These are phyloP conservation scores for Pseudanteris insignis DNA, from an alignment of 2,888 invertebrate species.

Conservation along the genomic window DNA sequence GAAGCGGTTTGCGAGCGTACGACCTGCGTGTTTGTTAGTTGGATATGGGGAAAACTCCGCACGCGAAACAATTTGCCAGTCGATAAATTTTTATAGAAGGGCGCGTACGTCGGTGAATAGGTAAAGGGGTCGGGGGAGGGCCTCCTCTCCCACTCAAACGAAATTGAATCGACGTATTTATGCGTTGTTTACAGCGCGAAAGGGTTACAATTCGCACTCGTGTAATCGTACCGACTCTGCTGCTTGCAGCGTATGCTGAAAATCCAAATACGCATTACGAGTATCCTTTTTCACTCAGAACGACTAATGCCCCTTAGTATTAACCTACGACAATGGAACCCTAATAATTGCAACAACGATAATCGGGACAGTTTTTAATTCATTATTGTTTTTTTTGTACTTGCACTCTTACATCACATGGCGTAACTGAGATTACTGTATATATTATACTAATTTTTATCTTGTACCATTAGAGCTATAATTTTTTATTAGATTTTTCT, in stretches of 20 bases:
- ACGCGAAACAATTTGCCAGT: constrained; percentile 67
- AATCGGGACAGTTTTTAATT: constrained; percentile 19
- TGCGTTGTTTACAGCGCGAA: constrained; percentile 63
- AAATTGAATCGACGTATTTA: constrained; percentile 68
- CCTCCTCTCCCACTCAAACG: constrained; percentile 58
- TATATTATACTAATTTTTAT: too few relatives aligned
- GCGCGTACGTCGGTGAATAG: constrained; percentile 44
- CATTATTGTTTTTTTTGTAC: too few relatives aligned
- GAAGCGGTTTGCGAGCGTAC: constrained; percentile 45
- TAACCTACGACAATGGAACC: constrained; percentile 19
- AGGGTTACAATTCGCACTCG: constrained; percentile 60
- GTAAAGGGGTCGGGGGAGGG: too few relatives aligned
- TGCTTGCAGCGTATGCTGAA: constrained; percentile 47
- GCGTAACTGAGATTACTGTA: too few relatives aligned
- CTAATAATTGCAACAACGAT: too few relatives aligned
- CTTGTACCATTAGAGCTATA: too few relatives aligned
- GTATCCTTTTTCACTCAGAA: constrained; percentile 26
- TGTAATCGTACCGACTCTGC: constrained; percentile 60
- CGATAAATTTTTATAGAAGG: constrained; percentile 65
- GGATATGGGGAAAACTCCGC: constrained; percentile 54
- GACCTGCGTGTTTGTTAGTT: constrained; percentile 50
- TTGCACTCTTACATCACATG: too few relatives aligned
- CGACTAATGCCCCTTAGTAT: constrained; percentile 33
- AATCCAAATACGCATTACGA: constrained; percentile 49
- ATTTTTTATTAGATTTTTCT: too few relatives aligned